A percentile compares a stretch with the other conserved stretches of the same genome.
Evolutionary conservation across 2,113 vertebrate species (phyloP).

Genomic region (Chamaetylas fuelleborni): DNA sequence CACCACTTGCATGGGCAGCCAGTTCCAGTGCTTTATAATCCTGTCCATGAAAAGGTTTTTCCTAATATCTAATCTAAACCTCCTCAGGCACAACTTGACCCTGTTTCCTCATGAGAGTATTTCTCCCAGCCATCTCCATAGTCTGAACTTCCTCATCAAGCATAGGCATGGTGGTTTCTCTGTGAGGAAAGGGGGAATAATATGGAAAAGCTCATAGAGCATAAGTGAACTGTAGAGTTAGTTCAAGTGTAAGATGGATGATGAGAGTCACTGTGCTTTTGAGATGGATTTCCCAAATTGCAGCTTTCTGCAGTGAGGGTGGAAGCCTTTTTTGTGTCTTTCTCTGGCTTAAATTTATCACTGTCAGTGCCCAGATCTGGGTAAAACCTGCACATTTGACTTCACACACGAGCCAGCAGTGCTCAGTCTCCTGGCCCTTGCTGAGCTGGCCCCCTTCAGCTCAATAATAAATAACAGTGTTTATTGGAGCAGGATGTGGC

Average conservation of each 20-base stretch:
- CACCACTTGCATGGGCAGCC: neutral
- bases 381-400: neutral
- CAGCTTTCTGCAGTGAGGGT: neutral
- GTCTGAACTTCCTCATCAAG: neutral
- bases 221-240: neutral
- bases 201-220: neutral
- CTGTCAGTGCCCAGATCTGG: neutral
- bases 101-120: neutral
- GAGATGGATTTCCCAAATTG: neutral
- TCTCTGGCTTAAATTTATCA: neutral
- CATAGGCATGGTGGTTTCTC: neutral
- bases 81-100: neutral
- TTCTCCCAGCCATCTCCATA: neutral
- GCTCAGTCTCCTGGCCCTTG: neutral
- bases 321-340: neutral
- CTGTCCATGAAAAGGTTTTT: neutral
- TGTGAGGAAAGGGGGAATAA: neutral
- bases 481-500: slow-evolving; percentile 30
- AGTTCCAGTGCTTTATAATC: neutral
- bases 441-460: neutral
- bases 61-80: neutral
- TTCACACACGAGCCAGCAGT: neutral
- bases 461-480: slow-evolving; percentile 5
- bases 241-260: neutral
- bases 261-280: neutral